A percentile compares a stretch with the other conserved stretches of the same genome.
Conservation (phyloP, 2,888 invertebrate genomes). For the Aspidiotus destructor region DNA sequence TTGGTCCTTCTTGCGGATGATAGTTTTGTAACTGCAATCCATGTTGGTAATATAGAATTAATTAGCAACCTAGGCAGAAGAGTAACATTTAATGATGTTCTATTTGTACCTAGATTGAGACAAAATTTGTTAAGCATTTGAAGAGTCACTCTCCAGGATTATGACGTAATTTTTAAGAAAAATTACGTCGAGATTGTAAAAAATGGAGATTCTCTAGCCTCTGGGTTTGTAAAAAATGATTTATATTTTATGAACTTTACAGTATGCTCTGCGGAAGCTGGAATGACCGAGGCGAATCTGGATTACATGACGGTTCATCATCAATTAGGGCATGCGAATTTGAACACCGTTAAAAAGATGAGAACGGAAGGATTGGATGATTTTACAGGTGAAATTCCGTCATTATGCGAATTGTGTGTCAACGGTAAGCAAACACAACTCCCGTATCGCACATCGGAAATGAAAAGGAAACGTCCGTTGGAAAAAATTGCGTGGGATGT, state of each 20-base stretch:
- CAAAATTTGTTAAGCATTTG: conserved; percentile 1
- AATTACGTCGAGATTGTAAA: neutral
- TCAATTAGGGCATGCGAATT: neutral
- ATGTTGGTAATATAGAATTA: neutral
- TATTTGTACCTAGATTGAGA: neutral
- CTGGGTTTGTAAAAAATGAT: conserved; percentile 5
- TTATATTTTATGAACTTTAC: conserved; percentile 6
- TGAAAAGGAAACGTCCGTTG: neutral
- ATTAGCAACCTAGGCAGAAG: neutral
- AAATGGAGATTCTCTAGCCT: neutral
- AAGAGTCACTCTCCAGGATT: neutral
- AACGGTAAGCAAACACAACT: neutral
- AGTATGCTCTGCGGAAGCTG: neutral
- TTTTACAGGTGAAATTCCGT: conserved; percentile 4
- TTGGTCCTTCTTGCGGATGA: neutral
- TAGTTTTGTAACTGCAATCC: neutral
- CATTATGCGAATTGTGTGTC: neutral
- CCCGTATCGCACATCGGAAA: neutral
- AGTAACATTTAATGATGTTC: neutral
- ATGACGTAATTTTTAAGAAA: neutral
- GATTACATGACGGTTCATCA: neutral
- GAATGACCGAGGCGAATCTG: neutral
- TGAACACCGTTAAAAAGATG: neutral
- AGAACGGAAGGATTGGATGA: neutral
- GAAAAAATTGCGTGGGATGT: conserved; percentile 3